Evolutionary conservation across 2,797 vertebrate genomes (phyloP), one percentile per base, ranked within the genome.

Genomic region (Calcarius lapponicus): DNA sequence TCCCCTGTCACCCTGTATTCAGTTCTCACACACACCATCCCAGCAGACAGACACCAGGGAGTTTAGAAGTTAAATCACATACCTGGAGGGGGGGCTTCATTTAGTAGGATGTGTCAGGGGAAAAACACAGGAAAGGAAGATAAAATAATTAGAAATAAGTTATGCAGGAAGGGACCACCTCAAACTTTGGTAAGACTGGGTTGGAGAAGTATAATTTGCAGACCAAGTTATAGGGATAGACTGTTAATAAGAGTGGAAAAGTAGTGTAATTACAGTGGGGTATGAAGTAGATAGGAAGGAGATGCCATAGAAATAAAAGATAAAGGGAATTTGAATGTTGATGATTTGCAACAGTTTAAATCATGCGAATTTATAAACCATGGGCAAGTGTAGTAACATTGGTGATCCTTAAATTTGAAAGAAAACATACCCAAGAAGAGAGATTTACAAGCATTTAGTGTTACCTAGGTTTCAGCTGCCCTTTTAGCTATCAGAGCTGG

Each of bases 31-130:
- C 79, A 91, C 66, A 38, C 56, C 18, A 45, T 81, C 66, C 86
- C 83, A 76, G 86, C 81, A 94, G 92, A 47, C 64, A 70, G 50
- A 65, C 92, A 66, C 31, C 34, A 81, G 81, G 96, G 91, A 91
- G 92, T 97, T 97, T 95, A 97, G 97, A 96, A 92, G 96, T 96
- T 96, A 95, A 93, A 85, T 75, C 93, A 96, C 96, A 95, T 97
- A 97, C 96, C 96, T 96, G 94, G 94, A 96, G 94, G 94, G 93
- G 95, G 96, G 31, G 96, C 96, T 97, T 97, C 96, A 85, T 96
- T 96, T 97, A 97, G 96, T 96, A 93, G 95, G 91, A 95, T 62
- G 90, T 96, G 94, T 97, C 96, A 97, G 73, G 93, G 94, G 93
- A 71, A 88, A 90, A 93, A 61, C 80, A 89, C 80, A 70, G 81